phyloP scores from a whole-genome alignment of 23 tunicate species.

The Clavelina lepadiformis region DNA sequence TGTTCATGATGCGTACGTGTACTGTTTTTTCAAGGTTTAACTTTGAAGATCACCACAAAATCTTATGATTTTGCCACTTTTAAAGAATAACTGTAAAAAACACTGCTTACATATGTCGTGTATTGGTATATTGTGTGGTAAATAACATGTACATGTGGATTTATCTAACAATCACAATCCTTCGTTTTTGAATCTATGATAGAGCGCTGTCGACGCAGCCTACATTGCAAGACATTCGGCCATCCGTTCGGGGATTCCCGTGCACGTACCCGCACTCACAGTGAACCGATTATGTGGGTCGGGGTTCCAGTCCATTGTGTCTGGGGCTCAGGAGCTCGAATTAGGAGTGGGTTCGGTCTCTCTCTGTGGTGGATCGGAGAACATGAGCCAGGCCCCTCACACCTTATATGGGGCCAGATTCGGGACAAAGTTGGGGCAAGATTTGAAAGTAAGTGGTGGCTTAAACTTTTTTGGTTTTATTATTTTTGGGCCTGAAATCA shows the following conservation, averaged over 20 bases:
- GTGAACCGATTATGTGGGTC: slow-evolving; percentile 99
- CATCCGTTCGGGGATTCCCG: slow-evolving; percentile 56
- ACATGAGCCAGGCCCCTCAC: slow-evolving; percentile 97
- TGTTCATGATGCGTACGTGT: background rate
- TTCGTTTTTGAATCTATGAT: background rate
- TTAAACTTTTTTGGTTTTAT: too few relatives aligned
- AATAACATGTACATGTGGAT: too few relatives aligned
- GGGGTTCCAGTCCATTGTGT: slow-evolving; percentile 88
- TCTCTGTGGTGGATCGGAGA: slow-evolving; percentile 96
- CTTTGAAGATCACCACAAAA: too few relatives aligned
- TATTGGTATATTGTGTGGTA: too few relatives aligned
- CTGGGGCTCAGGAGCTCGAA: slow-evolving; percentile 88
- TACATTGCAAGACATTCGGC: slow-evolving; percentile 98
- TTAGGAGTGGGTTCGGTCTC: slow-evolving; percentile 79
- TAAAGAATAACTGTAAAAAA: too few relatives aligned
- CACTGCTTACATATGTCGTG: too few relatives aligned
- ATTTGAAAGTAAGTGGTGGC: slow-evolving; percentile 58
- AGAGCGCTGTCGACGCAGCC: slow-evolving; percentile 95
- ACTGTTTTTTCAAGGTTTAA: background rate
- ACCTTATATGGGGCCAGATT: slow-evolving; percentile 68
- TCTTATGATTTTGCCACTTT: too few relatives aligned
- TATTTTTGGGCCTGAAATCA: too few relatives aligned
- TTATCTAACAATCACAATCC: too few relatives aligned
- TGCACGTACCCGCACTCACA: slow-evolving; percentile 77
- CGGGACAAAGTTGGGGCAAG: slow-evolving; percentile 90